Percentiles rank a stretch among this genome's conserved stretches.
These are phyloP conservation scores for Gonatopus flavifemur DNA, from an alignment of 1,140 invertebrate genomes.

Conservation along the genomic window DNA sequence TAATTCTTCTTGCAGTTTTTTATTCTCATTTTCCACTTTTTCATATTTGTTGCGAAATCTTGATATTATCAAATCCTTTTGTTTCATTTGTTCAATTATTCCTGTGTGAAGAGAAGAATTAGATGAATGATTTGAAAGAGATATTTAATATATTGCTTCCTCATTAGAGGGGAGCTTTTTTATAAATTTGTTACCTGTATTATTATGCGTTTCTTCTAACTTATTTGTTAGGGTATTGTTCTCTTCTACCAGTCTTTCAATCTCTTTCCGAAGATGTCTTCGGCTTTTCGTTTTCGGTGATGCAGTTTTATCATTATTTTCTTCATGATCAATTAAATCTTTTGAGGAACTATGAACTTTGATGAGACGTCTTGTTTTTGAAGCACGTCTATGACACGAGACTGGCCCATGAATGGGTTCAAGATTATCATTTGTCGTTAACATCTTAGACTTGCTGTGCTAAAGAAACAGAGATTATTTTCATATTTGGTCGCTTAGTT, in stretches of 20 bases:
- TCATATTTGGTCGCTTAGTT: too few relatives aligned
- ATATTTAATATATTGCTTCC: too few relatives aligned
- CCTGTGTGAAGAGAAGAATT: slow-evolving; percentile 10
- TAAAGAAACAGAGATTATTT: too few relatives aligned
- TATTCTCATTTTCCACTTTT: slow-evolving; percentile 39
- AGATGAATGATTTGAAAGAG: too few relatives aligned
- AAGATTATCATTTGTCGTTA: slow-evolving; percentile 15
- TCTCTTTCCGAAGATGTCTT: slow-evolving; percentile 45
- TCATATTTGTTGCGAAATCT: slow-evolving; percentile 39
- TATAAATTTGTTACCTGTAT: slow-evolving; percentile 19
- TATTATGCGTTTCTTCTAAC: slow-evolving; percentile 41
- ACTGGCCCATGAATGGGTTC: slow-evolving; percentile 22
- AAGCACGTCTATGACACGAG: slow-evolving; percentile 32
- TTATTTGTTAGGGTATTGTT: slow-evolving; percentile 42
- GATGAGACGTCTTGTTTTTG: slow-evolving; percentile 16
- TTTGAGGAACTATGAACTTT: slow-evolving; percentile 6
- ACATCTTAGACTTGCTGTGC: slow-evolving; percentile 22
- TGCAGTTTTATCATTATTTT: slow-evolving; percentile 11
- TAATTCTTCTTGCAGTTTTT: slow-evolving; percentile 26
- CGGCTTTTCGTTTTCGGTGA: slow-evolving; percentile 34
- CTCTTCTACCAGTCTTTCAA: slow-evolving; percentile 43
- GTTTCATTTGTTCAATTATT: slow-evolving; percentile 21
- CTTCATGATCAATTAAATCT: slow-evolving; percentile 15
- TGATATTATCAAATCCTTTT: slow-evolving; percentile 31
- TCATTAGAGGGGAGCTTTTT: too few relatives aligned